These are phyloP conservation scores for Eupithecia subfuscata DNA, from an alignment of 2,888 invertebrate genomes.

Conservation along the genomic window DNA sequence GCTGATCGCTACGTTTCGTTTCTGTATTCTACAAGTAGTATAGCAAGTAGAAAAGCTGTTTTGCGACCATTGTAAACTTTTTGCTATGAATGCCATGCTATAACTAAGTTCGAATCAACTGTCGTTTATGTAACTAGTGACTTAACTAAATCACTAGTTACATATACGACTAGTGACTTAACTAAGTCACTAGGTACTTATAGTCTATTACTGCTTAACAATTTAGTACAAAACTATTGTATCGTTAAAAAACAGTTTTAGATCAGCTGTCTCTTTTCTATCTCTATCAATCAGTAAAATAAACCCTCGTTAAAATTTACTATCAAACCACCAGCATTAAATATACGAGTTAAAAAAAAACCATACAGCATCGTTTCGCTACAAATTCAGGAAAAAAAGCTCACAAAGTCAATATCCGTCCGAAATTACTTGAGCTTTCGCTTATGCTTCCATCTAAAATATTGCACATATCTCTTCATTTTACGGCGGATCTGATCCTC, in stretches of 20 bases:
- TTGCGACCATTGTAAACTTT: no score
- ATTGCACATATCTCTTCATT: slow-evolving; percentile 15
- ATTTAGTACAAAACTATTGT: no score
- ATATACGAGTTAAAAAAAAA: background rate
- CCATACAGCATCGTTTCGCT: background rate
- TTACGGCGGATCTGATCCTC: slow-evolving; percentile 5
- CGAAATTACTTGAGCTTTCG: slow-evolving; percentile 10
- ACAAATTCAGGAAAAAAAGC: slow-evolving; percentile 1
- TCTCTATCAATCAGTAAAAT: background rate
- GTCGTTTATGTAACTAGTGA: no score
- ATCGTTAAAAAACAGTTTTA: background rate
- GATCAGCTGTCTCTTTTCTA: background rate
- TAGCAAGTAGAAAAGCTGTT: no score
- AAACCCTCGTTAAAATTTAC: background rate
- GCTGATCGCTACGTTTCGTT: no score
- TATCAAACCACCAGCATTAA: background rate
- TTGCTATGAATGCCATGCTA: no score
- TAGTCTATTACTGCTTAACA: no score
- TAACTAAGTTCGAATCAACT: no score
- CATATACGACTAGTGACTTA: no score
- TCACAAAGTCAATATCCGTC: background rate
- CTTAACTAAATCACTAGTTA: no score
- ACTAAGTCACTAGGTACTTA: no score
- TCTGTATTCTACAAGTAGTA: no score
- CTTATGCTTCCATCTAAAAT: background rate